These are phyloP conservation scores for Celastrina argiolus DNA, from an alignment of 2,888 invertebrate genomes.

Conservation along the genomic window DNA sequence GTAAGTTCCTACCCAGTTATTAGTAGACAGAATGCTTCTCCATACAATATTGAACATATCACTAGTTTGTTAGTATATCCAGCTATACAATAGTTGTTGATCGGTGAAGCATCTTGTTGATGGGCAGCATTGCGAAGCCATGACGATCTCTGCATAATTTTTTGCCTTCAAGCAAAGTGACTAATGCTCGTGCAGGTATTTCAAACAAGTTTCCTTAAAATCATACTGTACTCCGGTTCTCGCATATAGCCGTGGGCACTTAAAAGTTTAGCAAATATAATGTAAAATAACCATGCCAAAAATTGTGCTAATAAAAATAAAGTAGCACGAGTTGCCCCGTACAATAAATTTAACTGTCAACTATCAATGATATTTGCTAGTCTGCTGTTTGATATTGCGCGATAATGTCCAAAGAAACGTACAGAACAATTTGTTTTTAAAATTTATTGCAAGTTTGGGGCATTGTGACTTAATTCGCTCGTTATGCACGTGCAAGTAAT, in stretches of 20 bases:
- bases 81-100: neutral
- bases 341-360: no score
- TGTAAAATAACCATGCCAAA: no score
- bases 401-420: neutral
- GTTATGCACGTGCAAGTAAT: neutral
- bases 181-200: neutral
- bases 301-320: no score
- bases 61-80: neutral
- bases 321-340: no score
- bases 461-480: neutral
- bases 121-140: neutral
- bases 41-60: neutral
- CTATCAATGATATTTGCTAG: no score
- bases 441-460: neutral
- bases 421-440: neutral
- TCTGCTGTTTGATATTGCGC: neutral
- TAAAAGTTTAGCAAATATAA: no score
- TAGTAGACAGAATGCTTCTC: neutral
- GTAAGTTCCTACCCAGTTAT: no score
- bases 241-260: no score
- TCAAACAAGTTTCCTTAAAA: conserved; percentile 11
- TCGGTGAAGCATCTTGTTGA: neutral
- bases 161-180: neutral
- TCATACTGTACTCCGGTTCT: no score
- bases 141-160: neutral